Evolutionary conservation across 2,888 invertebrate genomes (phyloP).

Genomic region (Drosophila suboccidentalis): DNA sequence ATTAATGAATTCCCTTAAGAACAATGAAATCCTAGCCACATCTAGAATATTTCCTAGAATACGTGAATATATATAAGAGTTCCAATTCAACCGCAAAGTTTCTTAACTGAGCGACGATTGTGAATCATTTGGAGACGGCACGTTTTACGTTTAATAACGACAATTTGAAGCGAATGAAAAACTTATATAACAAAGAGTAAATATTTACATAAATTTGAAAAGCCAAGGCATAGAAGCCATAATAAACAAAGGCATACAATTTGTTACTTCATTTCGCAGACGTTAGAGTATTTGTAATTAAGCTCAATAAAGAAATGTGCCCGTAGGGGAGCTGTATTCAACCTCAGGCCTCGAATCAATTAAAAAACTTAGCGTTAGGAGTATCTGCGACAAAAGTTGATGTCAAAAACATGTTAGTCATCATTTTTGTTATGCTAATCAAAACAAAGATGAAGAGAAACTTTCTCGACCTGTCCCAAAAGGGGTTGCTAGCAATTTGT

Average conservation of each 20-base stretch:
- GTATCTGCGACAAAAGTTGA: constrained; percentile 25
- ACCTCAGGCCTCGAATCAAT: constrained; percentile 16
- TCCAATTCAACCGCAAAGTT: constrained; percentile 3
- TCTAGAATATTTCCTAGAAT: constrained; percentile 3
- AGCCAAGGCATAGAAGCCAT: constrained; percentile 5
- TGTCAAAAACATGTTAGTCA: constrained; percentile 22
- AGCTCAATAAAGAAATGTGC: constrained; percentile 21
- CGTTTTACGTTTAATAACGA: constrained; percentile 1
- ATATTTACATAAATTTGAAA: constrained; percentile 38
- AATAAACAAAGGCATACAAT: constrained; percentile 17
- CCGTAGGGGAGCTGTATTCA: constrained; percentile 9
- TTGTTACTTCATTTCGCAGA: constrained; percentile 24
- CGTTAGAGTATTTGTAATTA: constrained; percentile 9
- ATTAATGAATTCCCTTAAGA: neutral
- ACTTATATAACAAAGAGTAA: constrained; percentile 23
- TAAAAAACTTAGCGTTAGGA: constrained; percentile 23
- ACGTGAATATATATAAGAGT: constrained; percentile 1
- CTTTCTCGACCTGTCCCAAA: constrained; percentile 43
- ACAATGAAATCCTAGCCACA: neutral
- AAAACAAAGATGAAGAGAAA: constrained; percentile 23
- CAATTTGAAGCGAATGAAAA: neutral
- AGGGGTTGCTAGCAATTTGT: constrained; percentile 35
- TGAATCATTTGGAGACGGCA: constrained; percentile 7
- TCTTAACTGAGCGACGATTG: neutral
- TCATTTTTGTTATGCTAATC: constrained; percentile 52